These are phyloP conservation scores for Menidia beryllina DNA, from an alignment of 2,113 vertebrate genomes.

Conservation along the genomic window DNA sequence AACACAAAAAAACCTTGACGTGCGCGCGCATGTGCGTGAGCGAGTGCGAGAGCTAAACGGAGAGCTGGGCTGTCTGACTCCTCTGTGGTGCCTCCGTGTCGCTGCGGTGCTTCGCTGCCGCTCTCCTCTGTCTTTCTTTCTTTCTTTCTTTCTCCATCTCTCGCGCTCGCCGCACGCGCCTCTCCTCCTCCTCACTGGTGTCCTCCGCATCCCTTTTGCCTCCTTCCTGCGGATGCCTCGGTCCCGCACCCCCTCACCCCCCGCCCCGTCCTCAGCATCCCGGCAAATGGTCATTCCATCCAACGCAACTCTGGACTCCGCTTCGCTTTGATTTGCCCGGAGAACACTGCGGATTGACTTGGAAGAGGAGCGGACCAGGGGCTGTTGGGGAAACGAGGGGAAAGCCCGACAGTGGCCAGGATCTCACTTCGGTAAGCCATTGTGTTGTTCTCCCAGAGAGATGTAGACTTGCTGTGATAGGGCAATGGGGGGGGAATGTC, in stretches of 20 bases:
- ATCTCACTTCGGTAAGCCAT: slow-evolving; percentile 72
- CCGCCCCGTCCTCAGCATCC: slow-evolving; percentile 46
- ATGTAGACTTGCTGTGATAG: slow-evolving; percentile 8
- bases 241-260: slow-evolving; percentile 41
- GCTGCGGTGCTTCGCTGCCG: slow-evolving; percentile 67
- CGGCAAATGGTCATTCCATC: slow-evolving; percentile 74
- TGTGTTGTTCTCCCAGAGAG: slow-evolving; percentile 19
- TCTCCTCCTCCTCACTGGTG: slow-evolving; percentile 22
- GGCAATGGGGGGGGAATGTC: neutral
- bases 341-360: slow-evolving; percentile 71
- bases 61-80: slow-evolving; percentile 65
- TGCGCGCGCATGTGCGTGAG: slow-evolving; percentile 29
- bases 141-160: slow-evolving; percentile 28
- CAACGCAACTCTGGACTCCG: slow-evolving; percentile 60
- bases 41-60: slow-evolving; percentile 36
- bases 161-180: slow-evolving; percentile 47
- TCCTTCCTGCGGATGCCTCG: slow-evolving; percentile 60
- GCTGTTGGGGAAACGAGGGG: slow-evolving; percentile 46
- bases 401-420: slow-evolving; percentile 61
- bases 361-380: slow-evolving; percentile 45
- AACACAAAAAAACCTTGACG: neutral
- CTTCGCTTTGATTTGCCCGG: slow-evolving; percentile 61
- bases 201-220: slow-evolving; percentile 18
- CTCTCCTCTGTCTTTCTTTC: slow-evolving; percentile 28
- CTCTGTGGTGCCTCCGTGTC: slow-evolving; percentile 63